Evolutionary conservation across 1,140 invertebrate species (phyloP), one percentile per base, ranked within the genome.

Genomic region (Drosophila aff.): DNA sequence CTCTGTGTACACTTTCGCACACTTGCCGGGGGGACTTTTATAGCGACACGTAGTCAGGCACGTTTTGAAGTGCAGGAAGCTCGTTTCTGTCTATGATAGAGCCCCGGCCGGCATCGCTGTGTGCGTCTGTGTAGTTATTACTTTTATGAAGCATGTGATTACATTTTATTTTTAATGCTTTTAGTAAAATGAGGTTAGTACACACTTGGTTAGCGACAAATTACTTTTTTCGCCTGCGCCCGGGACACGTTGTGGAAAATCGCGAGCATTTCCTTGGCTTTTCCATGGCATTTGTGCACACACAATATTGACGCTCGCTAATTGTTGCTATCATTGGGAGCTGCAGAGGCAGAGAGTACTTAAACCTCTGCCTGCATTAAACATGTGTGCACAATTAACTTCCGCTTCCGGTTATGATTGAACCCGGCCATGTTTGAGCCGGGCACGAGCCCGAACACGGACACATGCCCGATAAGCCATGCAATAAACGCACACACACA

Each of bases 131-230:
- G 76, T 77, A 82, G 79, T 87, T 86, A 90, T 90, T 90, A 89
- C 84, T 90, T 90, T 90, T 90, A 90, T 90, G 85, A 90, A 90
- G 85, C 85, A 90, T 90, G 85, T 90, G 85, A 90, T 90, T 90
- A 90, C 85, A 90, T 90, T 90, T 90, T 90, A 90, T 90, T 90
- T 90, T 90, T 90, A 90, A 90, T 90, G 85, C 85, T 90, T 90
- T 90, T 90, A 90, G 85, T 85, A 84, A 90, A 90, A 90, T 90
- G 85, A 90, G 85, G 85, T 90, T 90, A 90, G 85, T 90, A 85
- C 79, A 90, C 85, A 90, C 85, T 90, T 90, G 85, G 85, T 90
- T 90, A 90, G 85, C 85, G 85, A 90, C 85, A 90, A 90, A 90
- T 90, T 84, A 90, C 81, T 90, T 82, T 52, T 55, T 47, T 64